Conservation (phyloP, 1,140 invertebrate species). For the Dermatophagoides farinae region DNA sequence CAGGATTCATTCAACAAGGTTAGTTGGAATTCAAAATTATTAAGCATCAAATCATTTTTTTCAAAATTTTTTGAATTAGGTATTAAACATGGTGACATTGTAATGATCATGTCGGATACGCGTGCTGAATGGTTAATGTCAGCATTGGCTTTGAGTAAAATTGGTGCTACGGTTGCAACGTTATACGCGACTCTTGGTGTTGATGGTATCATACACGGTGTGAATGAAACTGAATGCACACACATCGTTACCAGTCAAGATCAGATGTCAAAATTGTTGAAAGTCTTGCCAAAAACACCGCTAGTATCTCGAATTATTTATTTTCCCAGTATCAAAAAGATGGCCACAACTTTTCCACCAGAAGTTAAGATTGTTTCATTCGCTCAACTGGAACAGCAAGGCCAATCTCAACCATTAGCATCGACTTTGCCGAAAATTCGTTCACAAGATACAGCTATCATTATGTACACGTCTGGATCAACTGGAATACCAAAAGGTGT, state of each 20-base stretch:
- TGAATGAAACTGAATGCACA: slow-evolving; percentile 84
- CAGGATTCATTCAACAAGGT: slow-evolving; percentile 41
- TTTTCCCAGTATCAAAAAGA: slow-evolving; percentile 12
- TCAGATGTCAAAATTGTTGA: slow-evolving; percentile 46
- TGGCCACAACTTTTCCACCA: neutral
- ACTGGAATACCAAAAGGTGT: slow-evolving; percentile 67
- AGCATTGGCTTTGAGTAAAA: slow-evolving; percentile 28
- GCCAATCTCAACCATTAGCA: slow-evolving; percentile 1
- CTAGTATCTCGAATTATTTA: slow-evolving; percentile 12
- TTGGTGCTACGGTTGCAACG: slow-evolving; percentile 49
- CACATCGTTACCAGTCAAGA: slow-evolving; percentile 42
- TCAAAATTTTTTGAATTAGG: neutral
- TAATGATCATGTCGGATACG: slow-evolving; percentile 90
- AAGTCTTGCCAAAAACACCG: neutral
- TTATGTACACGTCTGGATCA: slow-evolving; percentile 89
- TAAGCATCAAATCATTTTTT: neutral
- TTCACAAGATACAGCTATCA: slow-evolving; percentile 55
- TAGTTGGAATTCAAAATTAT: neutral
- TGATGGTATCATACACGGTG: slow-evolving; percentile 79
- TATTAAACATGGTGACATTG: slow-evolving; percentile 36
- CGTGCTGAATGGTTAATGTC: slow-evolving; percentile 89
- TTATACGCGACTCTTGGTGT: slow-evolving; percentile 89
- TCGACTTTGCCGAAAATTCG: neutral
- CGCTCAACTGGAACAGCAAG: slow-evolving; percentile 6
- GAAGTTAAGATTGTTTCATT: slow-evolving; percentile 7